Evolutionary conservation across 2,797 vertebrate species (phyloP).

Genomic region (Falco columbarius): DNA sequence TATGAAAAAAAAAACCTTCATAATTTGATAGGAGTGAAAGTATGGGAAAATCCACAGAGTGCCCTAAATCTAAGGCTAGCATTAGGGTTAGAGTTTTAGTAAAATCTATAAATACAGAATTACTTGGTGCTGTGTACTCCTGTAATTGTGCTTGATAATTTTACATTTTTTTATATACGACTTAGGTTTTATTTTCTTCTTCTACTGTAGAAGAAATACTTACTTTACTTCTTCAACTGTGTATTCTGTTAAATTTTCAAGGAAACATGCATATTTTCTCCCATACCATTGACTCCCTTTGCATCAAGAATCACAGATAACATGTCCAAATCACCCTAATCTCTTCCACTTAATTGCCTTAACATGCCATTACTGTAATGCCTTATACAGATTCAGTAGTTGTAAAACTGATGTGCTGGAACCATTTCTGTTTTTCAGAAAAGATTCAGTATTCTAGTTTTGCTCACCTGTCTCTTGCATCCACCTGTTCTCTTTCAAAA

Average conservation of each 20-base stretch:
- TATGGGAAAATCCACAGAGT: not conserved
- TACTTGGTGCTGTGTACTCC: not conserved
- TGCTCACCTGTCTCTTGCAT: not conserved
- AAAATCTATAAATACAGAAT: not conserved
- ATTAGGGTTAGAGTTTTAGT: not conserved
- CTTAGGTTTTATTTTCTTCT: not conserved
- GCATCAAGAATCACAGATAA: not conserved
- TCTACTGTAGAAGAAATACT: not conserved
- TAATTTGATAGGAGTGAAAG: not conserved
- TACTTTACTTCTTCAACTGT: not conserved
- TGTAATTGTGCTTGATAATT: not conserved
- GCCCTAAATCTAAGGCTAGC: not conserved
- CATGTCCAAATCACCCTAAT: not conserved
- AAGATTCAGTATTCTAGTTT: not conserved
- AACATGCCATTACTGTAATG: not conserved
- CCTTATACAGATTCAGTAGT: not conserved
- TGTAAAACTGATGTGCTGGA: not conserved
- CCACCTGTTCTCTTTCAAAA: not conserved
- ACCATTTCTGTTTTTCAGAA: not conserved
- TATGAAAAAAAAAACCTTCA: not conserved
- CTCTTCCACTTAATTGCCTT: not conserved
- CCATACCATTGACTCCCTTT: not conserved
- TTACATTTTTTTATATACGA: not conserved
- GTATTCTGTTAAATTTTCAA: not conserved
- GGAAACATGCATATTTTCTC: fast-evolving